Conservation (phyloP, 2,113 vertebrate genomes). For the Nibea coibor region DNA sequence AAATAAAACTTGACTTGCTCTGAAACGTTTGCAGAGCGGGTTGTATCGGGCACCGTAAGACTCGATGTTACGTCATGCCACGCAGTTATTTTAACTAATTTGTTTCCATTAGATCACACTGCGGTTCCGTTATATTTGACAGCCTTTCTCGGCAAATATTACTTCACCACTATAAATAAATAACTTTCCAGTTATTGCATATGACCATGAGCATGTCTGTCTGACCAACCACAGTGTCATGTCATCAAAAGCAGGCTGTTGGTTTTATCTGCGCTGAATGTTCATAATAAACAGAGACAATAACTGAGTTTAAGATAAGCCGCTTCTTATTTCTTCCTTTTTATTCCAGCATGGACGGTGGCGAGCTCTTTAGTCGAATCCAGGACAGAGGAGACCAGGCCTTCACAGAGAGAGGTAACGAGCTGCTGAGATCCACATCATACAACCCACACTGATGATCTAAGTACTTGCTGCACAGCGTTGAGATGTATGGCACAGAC, state of each 20-base stretch:
- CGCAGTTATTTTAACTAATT: not conserved
- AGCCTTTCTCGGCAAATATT: too few species aligned
- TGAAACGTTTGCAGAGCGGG: not conserved
- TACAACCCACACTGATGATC: not conserved
- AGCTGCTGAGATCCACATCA: not conserved
- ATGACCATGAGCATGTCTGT: too few species aligned
- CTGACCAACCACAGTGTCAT: too few species aligned
- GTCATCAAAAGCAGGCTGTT: too few species aligned
- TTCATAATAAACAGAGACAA: too few species aligned
- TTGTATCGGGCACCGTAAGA: not conserved
- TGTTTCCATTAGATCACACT: too few species aligned
- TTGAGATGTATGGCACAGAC: not conserved
- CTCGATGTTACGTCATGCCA: not conserved
- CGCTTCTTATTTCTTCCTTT: too few species aligned
- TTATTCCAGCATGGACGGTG: constrained; percentile 91
- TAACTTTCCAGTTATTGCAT: too few species aligned
- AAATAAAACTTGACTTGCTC: not conserved
- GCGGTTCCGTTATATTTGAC: too few species aligned
- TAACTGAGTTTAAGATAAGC: too few species aligned
- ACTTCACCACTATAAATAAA: too few species aligned
- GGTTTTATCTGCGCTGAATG: too few species aligned
- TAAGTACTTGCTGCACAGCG: not conserved
- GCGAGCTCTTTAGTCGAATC: constrained; percentile 96
- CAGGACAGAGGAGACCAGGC: constrained; percentile 98
- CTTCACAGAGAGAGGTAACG: constrained; percentile 95